phyloP scores from a whole-genome alignment of 2,113 vertebrate genomes.

The Mustelus asterias region DNA sequence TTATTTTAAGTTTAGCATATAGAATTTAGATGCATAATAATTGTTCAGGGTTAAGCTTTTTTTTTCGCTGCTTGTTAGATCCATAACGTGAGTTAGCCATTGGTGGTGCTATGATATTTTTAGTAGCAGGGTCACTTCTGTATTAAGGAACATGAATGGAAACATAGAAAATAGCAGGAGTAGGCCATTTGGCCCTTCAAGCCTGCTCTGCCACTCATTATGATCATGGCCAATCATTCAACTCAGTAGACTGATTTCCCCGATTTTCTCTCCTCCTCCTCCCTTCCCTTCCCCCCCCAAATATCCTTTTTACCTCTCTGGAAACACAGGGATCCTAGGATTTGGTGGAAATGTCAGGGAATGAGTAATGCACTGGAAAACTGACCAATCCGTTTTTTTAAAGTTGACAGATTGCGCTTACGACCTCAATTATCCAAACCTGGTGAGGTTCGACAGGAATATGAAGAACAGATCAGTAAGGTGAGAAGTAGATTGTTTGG shows the following conservation, averaged over 20 bases:
- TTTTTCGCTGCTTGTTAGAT: too few relatives aligned
- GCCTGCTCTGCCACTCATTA: too few relatives aligned
- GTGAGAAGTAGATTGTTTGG: constrained; percentile 44
- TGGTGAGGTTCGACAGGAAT: constrained; percentile 66
- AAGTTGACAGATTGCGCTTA: constrained; percentile 40
- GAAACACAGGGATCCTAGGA: too few relatives aligned
- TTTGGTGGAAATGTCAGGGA: not conserved
- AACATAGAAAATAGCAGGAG: too few relatives aligned
- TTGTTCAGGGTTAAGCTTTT: not conserved
- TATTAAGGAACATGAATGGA: not conserved
- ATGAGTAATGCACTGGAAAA: not conserved
- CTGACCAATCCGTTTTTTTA: not conserved
- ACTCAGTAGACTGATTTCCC: too few relatives aligned
- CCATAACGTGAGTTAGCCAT: not conserved
- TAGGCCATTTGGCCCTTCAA: too few relatives aligned
- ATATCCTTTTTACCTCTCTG: too few relatives aligned
- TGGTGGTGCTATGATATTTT: not conserved
- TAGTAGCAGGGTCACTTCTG: not conserved
- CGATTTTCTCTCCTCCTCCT: too few relatives aligned
- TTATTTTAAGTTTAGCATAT: too few relatives aligned
- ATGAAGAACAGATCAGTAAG: constrained; percentile 68
- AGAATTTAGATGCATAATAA: not conserved
- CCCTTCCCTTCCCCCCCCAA: too few relatives aligned
- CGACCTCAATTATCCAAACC: constrained; percentile 59
- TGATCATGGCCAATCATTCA: too few relatives aligned